phyloP scores from a whole-genome alignment of 2,797 vertebrate genomes.

The Sebastes iracundus region DNA sequence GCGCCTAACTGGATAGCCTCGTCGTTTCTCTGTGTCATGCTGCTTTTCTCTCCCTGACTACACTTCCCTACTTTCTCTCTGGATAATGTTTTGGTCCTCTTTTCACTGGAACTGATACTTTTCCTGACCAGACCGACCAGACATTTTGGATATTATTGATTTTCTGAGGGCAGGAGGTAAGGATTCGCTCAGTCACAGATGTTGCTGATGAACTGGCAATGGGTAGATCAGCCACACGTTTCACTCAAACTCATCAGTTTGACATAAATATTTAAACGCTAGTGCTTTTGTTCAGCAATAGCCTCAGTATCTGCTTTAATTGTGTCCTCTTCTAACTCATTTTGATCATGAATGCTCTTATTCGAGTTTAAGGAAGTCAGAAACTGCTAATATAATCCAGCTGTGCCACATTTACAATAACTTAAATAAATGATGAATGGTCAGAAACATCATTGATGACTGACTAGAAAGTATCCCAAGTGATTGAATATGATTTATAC shows the following conservation, averaged over 20 bases:
- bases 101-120: slow-evolving; percentile 7
- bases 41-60: slow-evolving; percentile 34
- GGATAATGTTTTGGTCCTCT: slow-evolving; percentile 34
- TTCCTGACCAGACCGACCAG: not conserved
- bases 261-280: not conserved
- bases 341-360: not conserved
- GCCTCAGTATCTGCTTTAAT: not conserved
- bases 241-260: not conserved
- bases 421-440: not conserved
- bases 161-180: slow-evolving; percentile 61
- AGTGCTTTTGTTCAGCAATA: not conserved
- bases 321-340: not conserved
- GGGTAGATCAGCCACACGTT: not conserved
- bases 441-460: not conserved
- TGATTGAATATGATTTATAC: not conserved
- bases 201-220: slow-evolving; percentile 5
- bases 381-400: not conserved
- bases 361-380: not conserved
- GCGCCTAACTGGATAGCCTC: slow-evolving; percentile 64
- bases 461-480: not conserved
- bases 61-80: slow-evolving; percentile 6
- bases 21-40: slow-evolving; percentile 63
- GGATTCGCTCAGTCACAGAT: slow-evolving; percentile 28
- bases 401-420: not conserved
- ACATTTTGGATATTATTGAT: slow-evolving; percentile 29